A percentile compares a stretch with the other conserved stretches of the same genome.
phyloP scores from a whole-genome alignment of 2,888 invertebrate species.

The Parascotia fuliginaria region DNA sequence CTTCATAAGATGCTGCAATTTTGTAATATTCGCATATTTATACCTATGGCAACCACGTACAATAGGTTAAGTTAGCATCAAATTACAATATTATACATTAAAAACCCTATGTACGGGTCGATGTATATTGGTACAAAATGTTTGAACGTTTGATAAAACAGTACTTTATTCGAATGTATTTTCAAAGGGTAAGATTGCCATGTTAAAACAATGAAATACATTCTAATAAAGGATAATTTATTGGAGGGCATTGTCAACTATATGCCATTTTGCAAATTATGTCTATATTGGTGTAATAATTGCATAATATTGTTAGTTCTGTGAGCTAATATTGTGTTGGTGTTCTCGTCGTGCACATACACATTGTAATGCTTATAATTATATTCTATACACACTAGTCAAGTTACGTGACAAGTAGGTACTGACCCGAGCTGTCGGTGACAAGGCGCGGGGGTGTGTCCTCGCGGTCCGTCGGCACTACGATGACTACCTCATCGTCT shows the following conservation, averaged over 20 bases:
- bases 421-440: conserved; percentile 88
- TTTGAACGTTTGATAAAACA: neutral
- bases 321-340: conserved; percentile 10
- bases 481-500: conserved; percentile 80
- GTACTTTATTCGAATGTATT: conserved; percentile 6
- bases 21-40: conserved; percentile 85
- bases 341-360: conserved; percentile 11
- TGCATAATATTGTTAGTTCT: conserved; percentile 1
- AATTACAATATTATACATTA: too few relatives aligned
- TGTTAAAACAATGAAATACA: neutral
- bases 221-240: conserved; percentile 8
- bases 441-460: conserved; percentile 85
- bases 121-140: neutral
- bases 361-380: conserved; percentile 5
- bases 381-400: conserved; percentile 9
- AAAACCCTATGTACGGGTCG: conserved; percentile 1
- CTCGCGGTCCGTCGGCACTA: conserved; percentile 76
- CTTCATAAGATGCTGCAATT: conserved; percentile 90
- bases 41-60: conserved; percentile 81
- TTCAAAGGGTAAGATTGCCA: neutral
- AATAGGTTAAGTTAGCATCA: conserved; percentile 73
- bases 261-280: neutral
- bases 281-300: conserved; percentile 6
- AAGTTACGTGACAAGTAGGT: conserved; percentile 30
- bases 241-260: too few relatives aligned